Evolutionary conservation across 2,888 invertebrate species (phyloP).

Genomic region (Agrotis puta): DNA sequence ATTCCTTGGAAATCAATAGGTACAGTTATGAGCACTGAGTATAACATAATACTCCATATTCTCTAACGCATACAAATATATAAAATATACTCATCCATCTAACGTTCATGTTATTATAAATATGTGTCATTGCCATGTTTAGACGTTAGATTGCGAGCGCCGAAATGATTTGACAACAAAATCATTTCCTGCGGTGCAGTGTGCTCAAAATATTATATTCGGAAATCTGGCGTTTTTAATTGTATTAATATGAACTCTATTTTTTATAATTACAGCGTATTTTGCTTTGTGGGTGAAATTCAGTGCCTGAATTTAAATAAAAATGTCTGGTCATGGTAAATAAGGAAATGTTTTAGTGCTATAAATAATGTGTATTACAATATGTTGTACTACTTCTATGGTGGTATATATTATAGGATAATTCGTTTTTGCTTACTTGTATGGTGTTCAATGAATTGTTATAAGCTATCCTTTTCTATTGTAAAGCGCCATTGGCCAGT

Average conservation of each 20-base stretch:
- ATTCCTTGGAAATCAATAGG: slow-evolving; percentile 43
- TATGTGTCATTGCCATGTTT: slow-evolving; percentile 45
- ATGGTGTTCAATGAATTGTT: slow-evolving; percentile 56
- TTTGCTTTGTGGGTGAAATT: slow-evolving; percentile 41
- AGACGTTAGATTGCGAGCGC: slow-evolving; percentile 29
- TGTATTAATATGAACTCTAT: slow-evolving; percentile 44
- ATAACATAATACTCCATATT: slow-evolving; percentile 11
- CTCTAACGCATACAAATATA: slow-evolving; percentile 32
- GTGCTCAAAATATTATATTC: slow-evolving; percentile 57
- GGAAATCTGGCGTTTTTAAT: slow-evolving; percentile 32
- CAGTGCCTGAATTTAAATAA: slow-evolving; percentile 55
- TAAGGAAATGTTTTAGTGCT: slow-evolving; percentile 65
- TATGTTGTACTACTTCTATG: slow-evolving; percentile 45
- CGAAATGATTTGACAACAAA: slow-evolving; percentile 42
- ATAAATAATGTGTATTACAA: slow-evolving; percentile 61
- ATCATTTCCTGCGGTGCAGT: slow-evolving; percentile 37
- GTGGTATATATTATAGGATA: slow-evolving; percentile 60
- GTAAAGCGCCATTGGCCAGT: slow-evolving; percentile 37
- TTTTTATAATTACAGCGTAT: slow-evolving; percentile 25
- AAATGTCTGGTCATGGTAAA: slow-evolving; percentile 65
- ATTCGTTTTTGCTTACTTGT: slow-evolving; percentile 47
- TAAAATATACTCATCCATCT: slow-evolving; percentile 27
- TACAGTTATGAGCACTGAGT: slow-evolving; percentile 37
- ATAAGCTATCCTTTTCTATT: slow-evolving; percentile 38
- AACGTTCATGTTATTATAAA: slow-evolving; percentile 23